Base-by-base conservation (phyloP, 35 echinoderm and acorn worm species). In the Ophioderma brevispina region DNA sequence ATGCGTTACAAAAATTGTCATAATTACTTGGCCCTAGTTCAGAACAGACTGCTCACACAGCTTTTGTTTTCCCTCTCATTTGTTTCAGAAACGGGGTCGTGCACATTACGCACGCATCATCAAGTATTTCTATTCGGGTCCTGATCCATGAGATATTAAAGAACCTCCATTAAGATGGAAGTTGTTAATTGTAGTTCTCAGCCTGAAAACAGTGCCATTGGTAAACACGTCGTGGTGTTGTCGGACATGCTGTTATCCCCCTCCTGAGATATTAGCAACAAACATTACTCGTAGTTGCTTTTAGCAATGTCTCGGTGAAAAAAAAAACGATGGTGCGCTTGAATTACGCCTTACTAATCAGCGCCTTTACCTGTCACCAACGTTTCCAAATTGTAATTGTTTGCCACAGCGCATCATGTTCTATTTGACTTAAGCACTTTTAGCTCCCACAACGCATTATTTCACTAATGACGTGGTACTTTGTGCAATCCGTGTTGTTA, bases 281-380 rank as follows among this genome's bases (percentile, higher is more conserved):
- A 70, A 70, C 59, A 70, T 13, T 70, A 70, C 59, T 70, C 59
- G 4, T 25, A 6, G 23, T 25, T 70, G 59, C 59, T 70, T 70
- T 70, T 70, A 70, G 59, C 59, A 2, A 70, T 25, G 59, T 70
- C 59, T 70, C 28, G 59, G 8, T 21, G 21, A 21, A 52, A 2
- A 70, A 70, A 70, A 18, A 70, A 70, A 70, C n/a, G 1, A 4
- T 70, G 23, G 59, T 25, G 59, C 28, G 5, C 59, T 70, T 70
- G 59, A 70, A 70, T 70, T 70, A 70, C 59, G 59, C 23, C 59
- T 70, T 70, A 70, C 59, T 70, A 70, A 70, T 70, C 59, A 70
- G 59, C 59, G 15, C 28, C 59, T 70, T 25, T 70, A 25, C 59
- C 23, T 70, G 59, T 70, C 59, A 70, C 17, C 28, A 70, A 70